Evolutionary conservation across 2,888 invertebrate genomes (phyloP), one percentile per base, ranked within the genome.

Genomic region (Sussaba pulchella): DNA sequence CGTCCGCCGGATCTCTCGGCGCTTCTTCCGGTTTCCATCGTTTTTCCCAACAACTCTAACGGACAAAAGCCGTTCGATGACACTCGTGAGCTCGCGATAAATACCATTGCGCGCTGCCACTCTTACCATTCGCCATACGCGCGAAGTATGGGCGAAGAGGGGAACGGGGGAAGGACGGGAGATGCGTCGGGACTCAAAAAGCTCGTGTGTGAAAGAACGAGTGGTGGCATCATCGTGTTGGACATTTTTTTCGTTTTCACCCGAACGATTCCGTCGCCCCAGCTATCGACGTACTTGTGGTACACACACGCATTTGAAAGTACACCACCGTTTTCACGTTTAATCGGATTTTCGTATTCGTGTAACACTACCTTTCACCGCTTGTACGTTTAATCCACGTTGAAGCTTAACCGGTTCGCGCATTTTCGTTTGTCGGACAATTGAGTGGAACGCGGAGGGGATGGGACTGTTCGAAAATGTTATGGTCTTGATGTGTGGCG

Each of bases 1-100:
- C 63, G n/a, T 63, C 43, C 50, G 26, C 19, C 64, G 12, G 19
- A 36, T 50, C 50, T 26, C 41, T 64, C 63, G 52, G 31, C 14
- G 26, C 70, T 71, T 26, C 26, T 64, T 78, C 41, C 71, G 52
- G 59, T 64, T 72, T 75, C 59, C 59, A 75, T 67, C 45, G 67
- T 75, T 72, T 36, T 9, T 41, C 17, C 63, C 41, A 41, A 17
- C 36, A 43, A 67, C 61, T 24, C 36, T 12, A 66, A 75, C 67
- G 24, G 19, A 57, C 57, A 26, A 39, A 57, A 39, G 14, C 66
- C 45, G 70, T 57, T 76, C 71, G 61, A 67, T 54, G 75, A 72
- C 52, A 67, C 75, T 76, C 41, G 71, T 66, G 39, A 67, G 39
- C 39, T 50, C 66, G 43, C 52, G 75, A 80, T 71, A 72, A 72